Evolutionary conservation across 2,113 vertebrate genomes (phyloP).

Genomic region (Xenotilapia caudafasciata): DNA sequence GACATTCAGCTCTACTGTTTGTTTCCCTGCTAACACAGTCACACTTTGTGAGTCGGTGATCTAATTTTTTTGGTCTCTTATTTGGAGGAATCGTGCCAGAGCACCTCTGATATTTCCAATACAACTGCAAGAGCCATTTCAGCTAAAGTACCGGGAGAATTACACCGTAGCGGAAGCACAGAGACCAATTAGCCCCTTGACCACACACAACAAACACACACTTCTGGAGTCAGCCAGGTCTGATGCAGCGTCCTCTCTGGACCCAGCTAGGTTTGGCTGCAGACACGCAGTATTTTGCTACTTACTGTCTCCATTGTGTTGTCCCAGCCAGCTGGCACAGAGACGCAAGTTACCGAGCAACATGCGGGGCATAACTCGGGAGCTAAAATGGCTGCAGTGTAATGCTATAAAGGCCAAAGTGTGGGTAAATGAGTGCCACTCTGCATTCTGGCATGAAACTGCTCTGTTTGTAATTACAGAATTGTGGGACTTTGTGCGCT

Average conservation of each 20-base stretch:
- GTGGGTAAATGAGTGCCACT: constrained; percentile 23
- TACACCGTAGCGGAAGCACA: neutral
- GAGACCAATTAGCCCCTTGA: neutral
- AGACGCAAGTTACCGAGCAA: constrained; percentile 35
- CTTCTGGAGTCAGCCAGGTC: neutral
- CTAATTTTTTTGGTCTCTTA: neutral
- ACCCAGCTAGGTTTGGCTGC: constrained; percentile 10
- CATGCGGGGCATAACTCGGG: constrained; percentile 23
- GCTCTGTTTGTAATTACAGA: constrained; percentile 41
- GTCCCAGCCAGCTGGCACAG: constrained; percentile 30
- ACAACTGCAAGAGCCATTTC: neutral
- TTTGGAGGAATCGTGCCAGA: neutral
- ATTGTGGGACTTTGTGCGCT: neutral
- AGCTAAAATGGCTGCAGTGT: constrained; percentile 10
- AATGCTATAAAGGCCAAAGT: constrained; percentile 26
- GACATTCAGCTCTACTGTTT: neutral
- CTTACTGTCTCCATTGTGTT: constrained; percentile 15
- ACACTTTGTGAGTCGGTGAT: neutral
- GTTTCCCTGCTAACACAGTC: neutral
- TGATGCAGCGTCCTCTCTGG: neutral
- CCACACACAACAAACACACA: neutral
- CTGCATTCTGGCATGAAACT: constrained; percentile 16
- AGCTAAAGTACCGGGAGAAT: neutral
- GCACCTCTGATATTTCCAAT: neutral
- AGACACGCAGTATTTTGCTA: neutral